A percentile compares a stretch with the other conserved stretches of the same genome.
Conservation (phyloP, 2,888 invertebrate genomes). For the Pegoplata infirma region DNA sequence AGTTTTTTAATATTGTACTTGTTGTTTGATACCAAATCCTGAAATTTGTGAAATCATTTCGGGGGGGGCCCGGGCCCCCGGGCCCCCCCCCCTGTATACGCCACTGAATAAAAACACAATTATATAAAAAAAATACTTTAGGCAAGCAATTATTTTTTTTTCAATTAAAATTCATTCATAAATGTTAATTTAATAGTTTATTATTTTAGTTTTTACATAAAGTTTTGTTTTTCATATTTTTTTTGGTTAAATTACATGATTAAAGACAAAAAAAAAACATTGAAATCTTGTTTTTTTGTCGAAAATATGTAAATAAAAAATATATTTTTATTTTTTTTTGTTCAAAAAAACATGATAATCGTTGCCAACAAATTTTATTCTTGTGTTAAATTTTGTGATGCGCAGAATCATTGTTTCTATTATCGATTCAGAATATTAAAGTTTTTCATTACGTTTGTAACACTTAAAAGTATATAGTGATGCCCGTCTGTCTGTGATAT, state of each 20-base stretch:
- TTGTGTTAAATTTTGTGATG: slow-evolving; percentile 6
- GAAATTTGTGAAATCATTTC: no score
- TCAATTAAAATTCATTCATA: slow-evolving; percentile 11
- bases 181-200: neutral
- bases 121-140: slow-evolving; percentile 2
- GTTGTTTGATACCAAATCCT: no score
- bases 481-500: no score
- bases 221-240: neutral
- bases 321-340: slow-evolving; percentile 22
- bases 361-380: slow-evolving; percentile 38
- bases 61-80: no score
- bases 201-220: neutral
- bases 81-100: no score
- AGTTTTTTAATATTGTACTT: no score
- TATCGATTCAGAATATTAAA: no score
- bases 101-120: no score
- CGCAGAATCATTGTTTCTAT: slow-evolving; percentile 56
- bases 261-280: slow-evolving; percentile 26
- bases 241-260: slow-evolving; percentile 21
- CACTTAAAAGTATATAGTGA: no score
- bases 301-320: slow-evolving; percentile 29
- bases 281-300: slow-evolving; percentile 27
- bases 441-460: no score
- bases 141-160: neutral
- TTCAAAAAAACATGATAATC: slow-evolving; percentile 57